Base-by-base conservation (phyloP, 2,113 vertebrate species). In the Phodopus roborovskii region DNA sequence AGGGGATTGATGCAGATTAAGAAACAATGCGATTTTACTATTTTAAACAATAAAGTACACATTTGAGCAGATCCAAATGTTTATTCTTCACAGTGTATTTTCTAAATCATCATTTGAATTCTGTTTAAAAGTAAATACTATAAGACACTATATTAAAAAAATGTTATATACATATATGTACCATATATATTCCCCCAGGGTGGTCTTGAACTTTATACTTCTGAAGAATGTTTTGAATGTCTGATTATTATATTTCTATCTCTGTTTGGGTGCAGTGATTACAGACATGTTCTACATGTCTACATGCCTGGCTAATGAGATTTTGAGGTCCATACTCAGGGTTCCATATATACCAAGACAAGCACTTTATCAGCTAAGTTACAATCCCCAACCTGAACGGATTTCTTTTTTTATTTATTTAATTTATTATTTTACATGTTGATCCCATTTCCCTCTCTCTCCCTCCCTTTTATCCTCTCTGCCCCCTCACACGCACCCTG, bases 11-110 rank as follows among this genome's bases (percentile, higher is more conserved):
- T 94, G 39, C 10, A 91, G 75, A 78, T 45, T 75, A 85, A 93
- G 10, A 17, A 70, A 84, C 24, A 64, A 15, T 56, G 1, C 88
- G 73, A 81, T 81, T 97, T 94, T 91, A 79, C 26, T 94, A 71
- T 93, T 81, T 71, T 79, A 58, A 92, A 11, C 12, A 88, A 87
- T 58, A 77, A 24, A 87, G 22, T 70, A 36, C 16, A 77, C 91
- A 94, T 66, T 91, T 64, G 70, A 91, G 22, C 11, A 94, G 68
- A 77, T 88, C 2, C n/a, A 50, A 93, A 48, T 79, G 50, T 83
- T 78, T 79, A 71, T 60, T 90, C 53, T 84, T 94, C 68, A 66
- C 39, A 30, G 39, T 60, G 53, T 56, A 62, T 95, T 96, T 96
- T 95, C 36, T 53, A 93, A 87, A 78, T 84, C 12, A 17, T 1